Percentiles rank a stretch among this genome's conserved stretches.
These are phyloP conservation scores for Cordylochernes scorpioides DNA, from an alignment of 2,888 invertebrate genomes.

Conservation along the genomic window DNA sequence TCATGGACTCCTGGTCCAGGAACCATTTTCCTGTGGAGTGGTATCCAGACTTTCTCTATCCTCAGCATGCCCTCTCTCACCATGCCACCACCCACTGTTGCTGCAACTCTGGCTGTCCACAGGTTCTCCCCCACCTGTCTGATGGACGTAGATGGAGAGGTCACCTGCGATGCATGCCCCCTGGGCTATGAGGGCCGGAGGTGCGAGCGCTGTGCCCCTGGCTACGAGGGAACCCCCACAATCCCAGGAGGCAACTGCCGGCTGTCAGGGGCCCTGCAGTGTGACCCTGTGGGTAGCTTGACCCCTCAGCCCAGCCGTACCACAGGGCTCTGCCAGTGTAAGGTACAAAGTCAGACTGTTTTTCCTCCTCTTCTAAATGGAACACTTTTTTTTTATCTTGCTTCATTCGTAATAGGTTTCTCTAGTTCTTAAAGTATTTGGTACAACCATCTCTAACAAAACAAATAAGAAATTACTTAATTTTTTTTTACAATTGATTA, in stretches of 20 bases:
- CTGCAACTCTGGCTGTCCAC: constrained; percentile 3
- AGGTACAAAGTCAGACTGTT: constrained; percentile 28
- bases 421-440: too few relatives aligned
- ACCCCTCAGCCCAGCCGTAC: constrained; percentile 25
- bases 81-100: too few relatives aligned
- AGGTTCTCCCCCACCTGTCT: constrained; percentile 51
- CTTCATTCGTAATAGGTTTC: background rate
- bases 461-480: too few relatives aligned
- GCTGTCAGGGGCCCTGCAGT: constrained; percentile 25
- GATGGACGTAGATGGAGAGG: constrained; percentile 40
- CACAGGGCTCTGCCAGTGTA: constrained; percentile 37
- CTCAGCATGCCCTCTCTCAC: too few relatives aligned
- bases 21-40: too few relatives aligned
- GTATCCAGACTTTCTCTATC: too few relatives aligned
- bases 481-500: too few relatives aligned
- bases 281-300: constrained; percentile 47
- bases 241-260: constrained; percentile 44
- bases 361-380: constrained; percentile 3
- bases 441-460: too few relatives aligned
- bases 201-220: constrained; percentile 48
- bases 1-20: too few relatives aligned
- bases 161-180: constrained; percentile 46
- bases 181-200: constrained; percentile 45
- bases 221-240: constrained; percentile 53
- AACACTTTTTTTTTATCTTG: background rate